phyloP scores from a whole-genome alignment of 1,140 invertebrate genomes.

The Drosophila nannoptera region DNA sequence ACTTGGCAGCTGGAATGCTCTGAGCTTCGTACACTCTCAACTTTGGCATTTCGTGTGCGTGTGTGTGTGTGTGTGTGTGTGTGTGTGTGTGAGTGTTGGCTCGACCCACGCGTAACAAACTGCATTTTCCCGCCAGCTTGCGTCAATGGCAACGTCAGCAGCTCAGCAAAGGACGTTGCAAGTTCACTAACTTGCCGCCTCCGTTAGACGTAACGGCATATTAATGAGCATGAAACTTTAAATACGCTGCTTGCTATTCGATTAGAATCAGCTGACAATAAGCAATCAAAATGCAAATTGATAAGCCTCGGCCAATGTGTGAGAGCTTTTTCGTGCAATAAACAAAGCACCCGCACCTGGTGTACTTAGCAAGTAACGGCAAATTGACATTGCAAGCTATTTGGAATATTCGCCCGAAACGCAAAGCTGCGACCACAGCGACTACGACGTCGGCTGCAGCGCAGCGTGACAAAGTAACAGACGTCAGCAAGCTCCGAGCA shows the following conservation, averaged over 20 bases:
- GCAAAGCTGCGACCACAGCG: not conserved
- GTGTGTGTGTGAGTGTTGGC: not conserved
- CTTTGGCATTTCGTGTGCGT: slow-evolving; percentile 58
- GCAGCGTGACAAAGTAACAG: slow-evolving; percentile 5
- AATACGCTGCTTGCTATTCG: not conserved
- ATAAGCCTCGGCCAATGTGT: not conserved
- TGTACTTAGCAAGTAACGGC: too few relatives aligned
- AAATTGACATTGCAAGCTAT: too few relatives aligned
- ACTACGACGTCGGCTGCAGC: not conserved
- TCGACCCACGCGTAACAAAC: not conserved
- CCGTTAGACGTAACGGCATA: not conserved
- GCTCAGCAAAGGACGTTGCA: not conserved
- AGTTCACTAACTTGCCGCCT: slow-evolving; percentile 8
- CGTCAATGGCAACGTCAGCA: slow-evolving; percentile 24
- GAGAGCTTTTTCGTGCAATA: too few relatives aligned
- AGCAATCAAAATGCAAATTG: not conserved
- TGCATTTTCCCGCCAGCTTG: slow-evolving; percentile 12
- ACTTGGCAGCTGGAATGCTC: slow-evolving; percentile 10
- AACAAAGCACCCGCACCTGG: too few relatives aligned
- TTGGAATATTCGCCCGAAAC: not conserved
- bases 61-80: not conserved
- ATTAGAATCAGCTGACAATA: not conserved
- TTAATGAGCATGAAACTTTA: not conserved
- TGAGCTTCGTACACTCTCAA: slow-evolving; percentile 48
- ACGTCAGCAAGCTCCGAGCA: slow-evolving; percentile 13